Evolutionary conservation across 2,113 vertebrate genomes (phyloP).

Genomic region (Lycaon pictus): DNA sequence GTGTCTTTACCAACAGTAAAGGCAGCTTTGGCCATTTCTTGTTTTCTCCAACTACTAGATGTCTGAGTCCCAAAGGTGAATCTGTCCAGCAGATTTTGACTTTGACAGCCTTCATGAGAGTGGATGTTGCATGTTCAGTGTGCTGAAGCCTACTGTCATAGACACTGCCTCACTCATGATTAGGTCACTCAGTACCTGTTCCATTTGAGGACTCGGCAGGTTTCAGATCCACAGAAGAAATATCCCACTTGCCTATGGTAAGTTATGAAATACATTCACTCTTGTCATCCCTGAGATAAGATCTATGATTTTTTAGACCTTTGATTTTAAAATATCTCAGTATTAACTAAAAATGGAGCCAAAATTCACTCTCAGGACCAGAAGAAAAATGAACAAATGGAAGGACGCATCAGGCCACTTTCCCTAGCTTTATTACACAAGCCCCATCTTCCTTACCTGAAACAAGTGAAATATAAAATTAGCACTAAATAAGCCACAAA

Average conservation of each 20-base stretch:
- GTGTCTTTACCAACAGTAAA: not conserved
- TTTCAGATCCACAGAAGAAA: not conserved
- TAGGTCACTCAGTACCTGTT: not conserved
- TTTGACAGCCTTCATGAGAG: not conserved
- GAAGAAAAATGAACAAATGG: not conserved
- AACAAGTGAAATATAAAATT: conserved; percentile 1
- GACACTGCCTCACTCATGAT: not conserved
- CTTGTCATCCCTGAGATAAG: not conserved
- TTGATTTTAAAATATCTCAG: not conserved
- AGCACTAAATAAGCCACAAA: not conserved
- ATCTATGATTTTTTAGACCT: not conserved
- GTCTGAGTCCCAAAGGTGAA: not conserved
- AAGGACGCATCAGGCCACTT: not conserved
- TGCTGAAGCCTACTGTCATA: not conserved
- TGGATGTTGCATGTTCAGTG: too few species aligned
- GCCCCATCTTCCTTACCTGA: not conserved
- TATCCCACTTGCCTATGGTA: not conserved
- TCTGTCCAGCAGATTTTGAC: not conserved
- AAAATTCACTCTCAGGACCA: not conserved
- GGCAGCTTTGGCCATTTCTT: not conserved
- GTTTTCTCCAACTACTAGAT: not conserved
- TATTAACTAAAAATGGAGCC: not conserved
- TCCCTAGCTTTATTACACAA: not conserved
- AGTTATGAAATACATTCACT: not conserved
- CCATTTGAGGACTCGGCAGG: not conserved